These are phyloP conservation scores for Catostylus mosaicus DNA, from an alignment of 30 jellyfish, hydroid and myxozoan species.

Conservation along the genomic window DNA sequence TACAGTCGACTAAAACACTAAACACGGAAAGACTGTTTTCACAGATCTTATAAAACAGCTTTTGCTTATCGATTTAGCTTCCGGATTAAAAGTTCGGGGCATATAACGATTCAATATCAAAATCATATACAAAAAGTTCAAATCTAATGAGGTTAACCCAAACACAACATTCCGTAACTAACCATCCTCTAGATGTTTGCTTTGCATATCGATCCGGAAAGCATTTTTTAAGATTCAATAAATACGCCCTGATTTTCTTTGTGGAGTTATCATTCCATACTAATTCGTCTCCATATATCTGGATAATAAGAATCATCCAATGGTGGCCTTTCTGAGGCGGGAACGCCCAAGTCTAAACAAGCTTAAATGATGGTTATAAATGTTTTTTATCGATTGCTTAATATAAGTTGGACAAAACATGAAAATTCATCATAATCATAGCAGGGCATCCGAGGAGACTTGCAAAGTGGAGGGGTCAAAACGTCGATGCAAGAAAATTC, in stretches of 20 bases:
- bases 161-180: not conserved
- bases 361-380: too few relatives aligned
- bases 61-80: not conserved
- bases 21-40: conserved; percentile 7
- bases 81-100: conserved; percentile 12
- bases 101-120: not conserved
- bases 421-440: too few relatives aligned
- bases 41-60: conserved; percentile 14
- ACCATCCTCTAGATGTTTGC: not conserved
- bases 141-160: conserved; percentile 15
- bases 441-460: too few relatives aligned
- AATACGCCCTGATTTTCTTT: not conserved
- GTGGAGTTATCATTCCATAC: not conserved
- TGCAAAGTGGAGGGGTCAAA: too few relatives aligned
- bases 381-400: too few relatives aligned
- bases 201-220: not conserved
- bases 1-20: not conserved
- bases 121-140: not conserved
- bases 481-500: too few relatives aligned
- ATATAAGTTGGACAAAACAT: too few relatives aligned
- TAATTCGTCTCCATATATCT: not conserved
- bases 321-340: not conserved
- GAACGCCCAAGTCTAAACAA: too few relatives aligned
- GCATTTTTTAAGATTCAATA: not conserved
- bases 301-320: not conserved